Evolutionary conservation across 1,140 invertebrate species (phyloP).

Genomic region (Maconellicoccus hirsutus): DNA sequence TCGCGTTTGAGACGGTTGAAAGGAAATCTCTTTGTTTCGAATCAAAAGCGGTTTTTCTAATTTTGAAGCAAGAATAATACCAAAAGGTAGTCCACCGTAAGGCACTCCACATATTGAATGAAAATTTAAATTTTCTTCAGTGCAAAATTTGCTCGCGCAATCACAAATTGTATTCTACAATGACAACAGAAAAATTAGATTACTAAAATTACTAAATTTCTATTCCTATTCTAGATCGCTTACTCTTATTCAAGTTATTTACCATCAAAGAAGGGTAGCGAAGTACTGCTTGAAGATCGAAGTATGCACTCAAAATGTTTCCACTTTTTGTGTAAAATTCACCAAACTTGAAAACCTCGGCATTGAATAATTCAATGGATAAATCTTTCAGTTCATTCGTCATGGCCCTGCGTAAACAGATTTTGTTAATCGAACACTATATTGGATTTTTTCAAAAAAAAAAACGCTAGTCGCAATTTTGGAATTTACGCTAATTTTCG

Average conservation of each 20-base stretch:
- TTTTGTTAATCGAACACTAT: too few relatives aligned
- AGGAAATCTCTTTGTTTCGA: neutral
- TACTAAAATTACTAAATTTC: too few relatives aligned
- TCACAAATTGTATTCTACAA: neutral
- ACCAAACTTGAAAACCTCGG: neutral
- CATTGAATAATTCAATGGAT: neutral
- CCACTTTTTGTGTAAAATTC: neutral
- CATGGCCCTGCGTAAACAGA: too few relatives aligned
- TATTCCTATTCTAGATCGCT: too few relatives aligned
- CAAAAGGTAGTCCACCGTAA: neutral
- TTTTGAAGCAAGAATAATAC: neutral
- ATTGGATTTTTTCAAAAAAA: too few relatives aligned
- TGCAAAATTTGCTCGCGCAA: neutral
- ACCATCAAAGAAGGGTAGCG: neutral
- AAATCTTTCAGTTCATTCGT: neutral
- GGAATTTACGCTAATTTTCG: too few relatives aligned
- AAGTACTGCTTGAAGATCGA: neutral
- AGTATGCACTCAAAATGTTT: neutral
- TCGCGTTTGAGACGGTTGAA: neutral
- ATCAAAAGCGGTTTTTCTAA: neutral
- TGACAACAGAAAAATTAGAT: neutral
- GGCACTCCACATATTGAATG: neutral
- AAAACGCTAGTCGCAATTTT: too few relatives aligned
- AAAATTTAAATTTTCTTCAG: neutral
- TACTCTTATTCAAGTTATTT: neutral